These are phyloP conservation scores for Lophotriccus pileatus DNA, from an alignment of 2,797 vertebrate species.

Conservation along the genomic window DNA sequence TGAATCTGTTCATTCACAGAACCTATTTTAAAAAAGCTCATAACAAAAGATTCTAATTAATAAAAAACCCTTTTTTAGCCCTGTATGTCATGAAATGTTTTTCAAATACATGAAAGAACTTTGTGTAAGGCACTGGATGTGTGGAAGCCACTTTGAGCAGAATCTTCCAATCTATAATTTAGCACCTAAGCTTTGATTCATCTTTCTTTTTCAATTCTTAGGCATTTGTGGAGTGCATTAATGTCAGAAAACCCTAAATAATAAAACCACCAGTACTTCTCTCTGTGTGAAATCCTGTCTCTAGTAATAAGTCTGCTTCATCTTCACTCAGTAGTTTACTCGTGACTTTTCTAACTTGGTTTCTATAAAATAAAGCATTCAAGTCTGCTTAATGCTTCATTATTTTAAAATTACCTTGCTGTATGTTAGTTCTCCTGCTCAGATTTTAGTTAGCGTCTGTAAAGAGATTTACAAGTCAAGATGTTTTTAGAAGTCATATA, in stretches of 20 bases:
- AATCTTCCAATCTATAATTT: background rate
- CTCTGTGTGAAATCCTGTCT: background rate
- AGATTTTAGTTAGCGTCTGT: background rate
- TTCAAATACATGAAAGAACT: background rate
- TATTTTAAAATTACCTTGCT: background rate
- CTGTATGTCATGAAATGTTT: background rate
- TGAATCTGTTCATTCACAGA: background rate
- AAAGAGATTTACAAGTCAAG: background rate
- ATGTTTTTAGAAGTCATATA: background rate
- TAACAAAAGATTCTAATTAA: background rate
- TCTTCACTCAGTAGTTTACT: background rate
- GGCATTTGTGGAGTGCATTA: background rate
- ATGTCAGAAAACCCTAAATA: background rate
- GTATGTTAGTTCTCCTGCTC: background rate
- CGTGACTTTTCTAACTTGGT: background rate
- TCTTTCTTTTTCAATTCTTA: background rate
- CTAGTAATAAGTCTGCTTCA: background rate
- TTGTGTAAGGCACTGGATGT: background rate
- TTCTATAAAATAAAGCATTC: background rate
- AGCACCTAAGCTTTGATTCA: background rate
- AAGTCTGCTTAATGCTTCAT: background rate
- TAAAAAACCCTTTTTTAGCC: background rate
- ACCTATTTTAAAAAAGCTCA: background rate
- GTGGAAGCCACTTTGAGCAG: background rate
- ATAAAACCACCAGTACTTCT: background rate